A percentile compares a stretch with the other conserved stretches of the same genome.
Evolutionary conservation across 2,797 vertebrate species (phyloP).

Genomic region (Eulemur rubriventer): DNA sequence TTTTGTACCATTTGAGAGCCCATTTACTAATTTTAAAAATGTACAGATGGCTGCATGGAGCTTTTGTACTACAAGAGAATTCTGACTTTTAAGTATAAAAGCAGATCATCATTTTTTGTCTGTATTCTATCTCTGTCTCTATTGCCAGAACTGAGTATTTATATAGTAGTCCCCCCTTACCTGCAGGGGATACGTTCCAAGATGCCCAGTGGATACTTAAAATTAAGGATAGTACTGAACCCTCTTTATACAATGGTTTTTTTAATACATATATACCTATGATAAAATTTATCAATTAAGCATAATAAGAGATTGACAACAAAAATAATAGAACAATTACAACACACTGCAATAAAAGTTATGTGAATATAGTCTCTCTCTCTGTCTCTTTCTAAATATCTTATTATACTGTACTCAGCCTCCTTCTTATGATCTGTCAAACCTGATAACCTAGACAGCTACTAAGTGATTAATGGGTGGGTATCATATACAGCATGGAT

Average conservation of each 20-base stretch:
- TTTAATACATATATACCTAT: not conserved
- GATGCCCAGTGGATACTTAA: not conserved
- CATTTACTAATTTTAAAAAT: not conserved
- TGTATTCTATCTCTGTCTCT: not conserved
- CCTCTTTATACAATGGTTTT: not conserved
- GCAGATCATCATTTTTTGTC: not conserved
- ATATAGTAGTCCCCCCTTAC: not conserved
- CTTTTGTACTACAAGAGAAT: not conserved
- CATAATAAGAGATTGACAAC: not conserved
- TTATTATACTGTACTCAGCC: not conserved
- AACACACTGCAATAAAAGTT: not conserved
- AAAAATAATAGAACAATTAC: not conserved
- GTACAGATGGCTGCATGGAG: not conserved
- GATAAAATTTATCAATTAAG: not conserved
- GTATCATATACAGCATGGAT: not conserved
- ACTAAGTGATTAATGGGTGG: not conserved
- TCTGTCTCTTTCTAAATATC: not conserved
- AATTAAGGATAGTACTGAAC: not conserved
- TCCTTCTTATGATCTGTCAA: not conserved
- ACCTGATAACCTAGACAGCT: not conserved
- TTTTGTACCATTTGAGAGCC: not conserved
- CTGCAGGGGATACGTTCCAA: not conserved
- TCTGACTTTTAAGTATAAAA: slow-evolving; percentile 2
- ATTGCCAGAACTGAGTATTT: not conserved
- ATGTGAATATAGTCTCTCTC: not conserved